Percentiles rank a stretch among this genome's conserved stretches.
Conservation (phyloP, 2,113 vertebrate species). For the Apodemus sylvaticus region DNA sequence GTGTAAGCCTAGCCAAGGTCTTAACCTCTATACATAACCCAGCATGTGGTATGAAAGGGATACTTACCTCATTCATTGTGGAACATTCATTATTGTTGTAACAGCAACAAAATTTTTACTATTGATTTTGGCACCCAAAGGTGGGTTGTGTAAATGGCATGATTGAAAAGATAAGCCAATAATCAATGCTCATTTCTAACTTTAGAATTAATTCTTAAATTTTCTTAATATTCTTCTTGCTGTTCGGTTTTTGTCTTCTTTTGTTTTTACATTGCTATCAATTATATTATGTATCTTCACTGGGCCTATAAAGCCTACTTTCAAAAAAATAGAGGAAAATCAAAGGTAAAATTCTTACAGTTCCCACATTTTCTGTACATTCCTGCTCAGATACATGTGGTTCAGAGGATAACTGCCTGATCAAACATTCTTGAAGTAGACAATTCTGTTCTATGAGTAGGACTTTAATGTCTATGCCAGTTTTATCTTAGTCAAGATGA, state of each 20-base stretch:
- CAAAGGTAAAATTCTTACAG: neutral
- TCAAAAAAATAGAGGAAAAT: constrained; percentile 36
- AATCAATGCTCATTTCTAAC: constrained; percentile 52
- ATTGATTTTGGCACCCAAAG: constrained; percentile 18
- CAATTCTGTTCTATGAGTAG: neutral
- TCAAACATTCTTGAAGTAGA: neutral
- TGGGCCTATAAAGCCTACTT: neutral
- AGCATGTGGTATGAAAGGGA: constrained; percentile 14
- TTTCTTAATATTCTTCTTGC: neutral
- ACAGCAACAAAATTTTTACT: constrained; percentile 39
- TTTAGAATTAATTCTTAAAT: neutral
- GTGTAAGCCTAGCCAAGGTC: constrained; percentile 35
- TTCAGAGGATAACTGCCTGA: neutral
- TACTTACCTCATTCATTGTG: constrained; percentile 73
- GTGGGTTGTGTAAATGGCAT: neutral
- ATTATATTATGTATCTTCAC: neutral
- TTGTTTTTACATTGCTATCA: neutral
- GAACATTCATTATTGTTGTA: constrained; percentile 44
- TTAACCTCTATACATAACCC: neutral
- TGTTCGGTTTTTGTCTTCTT: neutral
- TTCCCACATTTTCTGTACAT: neutral
- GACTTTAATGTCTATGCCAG: neutral
- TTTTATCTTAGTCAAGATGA: neutral
- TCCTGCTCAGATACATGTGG: neutral
- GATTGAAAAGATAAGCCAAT: constrained; percentile 71